Percentiles rank a stretch among this genome's conserved stretches.
Evolutionary conservation across 2,797 vertebrate species (phyloP).

Genomic region (Tauraco hartlaubi): DNA sequence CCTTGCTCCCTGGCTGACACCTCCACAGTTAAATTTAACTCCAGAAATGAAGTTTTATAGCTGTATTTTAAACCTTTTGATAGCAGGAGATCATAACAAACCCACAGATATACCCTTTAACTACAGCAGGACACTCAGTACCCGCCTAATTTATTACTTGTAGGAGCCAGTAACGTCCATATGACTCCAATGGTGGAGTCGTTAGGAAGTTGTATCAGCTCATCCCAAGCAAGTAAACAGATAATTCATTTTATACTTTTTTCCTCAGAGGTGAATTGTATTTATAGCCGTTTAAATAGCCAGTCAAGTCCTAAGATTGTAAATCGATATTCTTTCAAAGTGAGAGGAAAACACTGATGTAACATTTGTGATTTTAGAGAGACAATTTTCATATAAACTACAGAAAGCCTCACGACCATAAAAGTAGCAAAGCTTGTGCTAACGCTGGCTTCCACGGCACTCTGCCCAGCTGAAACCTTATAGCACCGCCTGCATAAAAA

Average conservation of each 20-base stretch:
- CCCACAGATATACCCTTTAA: background rate
- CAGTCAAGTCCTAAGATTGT: conserved; percentile 26
- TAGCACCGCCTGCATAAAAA: background rate
- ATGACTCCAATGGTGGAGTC: background rate
- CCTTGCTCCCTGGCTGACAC: background rate
- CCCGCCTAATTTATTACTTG: background rate
- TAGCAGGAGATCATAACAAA: background rate
- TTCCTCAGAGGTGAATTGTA: background rate
- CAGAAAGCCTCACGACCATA: conserved; percentile 34
- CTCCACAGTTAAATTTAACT: conserved; percentile 33
- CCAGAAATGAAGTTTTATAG: conserved; percentile 35
- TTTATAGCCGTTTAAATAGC: conserved; percentile 31
- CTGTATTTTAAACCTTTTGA: background rate
- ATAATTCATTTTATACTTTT: background rate
- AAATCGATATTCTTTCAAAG: conserved; percentile 62
- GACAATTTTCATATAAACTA: conserved; percentile 36
- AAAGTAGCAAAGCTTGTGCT: conserved; percentile 34
- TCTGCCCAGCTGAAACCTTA: conserved; percentile 48
- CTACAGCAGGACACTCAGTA: background rate
- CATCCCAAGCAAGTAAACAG: background rate
- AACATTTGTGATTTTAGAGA: conserved; percentile 57
- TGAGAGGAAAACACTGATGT: conserved; percentile 45
- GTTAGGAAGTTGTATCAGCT: background rate
- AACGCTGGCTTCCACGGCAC: conserved; percentile 11
- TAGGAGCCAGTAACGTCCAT: background rate